Evolutionary conservation across 2,888 invertebrate species (phyloP).

Genomic region (Gortyna flavago): DNA sequence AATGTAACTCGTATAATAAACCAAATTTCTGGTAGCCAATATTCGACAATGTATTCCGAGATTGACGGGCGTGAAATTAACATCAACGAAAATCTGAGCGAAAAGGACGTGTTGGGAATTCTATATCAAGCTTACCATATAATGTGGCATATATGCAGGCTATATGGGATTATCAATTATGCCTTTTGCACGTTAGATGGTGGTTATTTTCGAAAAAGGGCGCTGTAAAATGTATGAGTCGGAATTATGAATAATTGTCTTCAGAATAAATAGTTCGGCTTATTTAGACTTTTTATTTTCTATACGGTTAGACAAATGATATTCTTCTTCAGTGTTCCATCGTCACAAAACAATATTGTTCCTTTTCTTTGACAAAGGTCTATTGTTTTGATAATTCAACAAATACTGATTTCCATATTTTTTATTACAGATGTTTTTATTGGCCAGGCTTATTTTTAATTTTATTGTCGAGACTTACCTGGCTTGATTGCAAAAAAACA

Average conservation of each 20-base stretch:
- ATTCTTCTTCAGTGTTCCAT: not conserved
- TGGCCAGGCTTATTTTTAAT: too few relatives aligned
- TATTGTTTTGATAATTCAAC: not conserved
- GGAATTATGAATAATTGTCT: not conserved
- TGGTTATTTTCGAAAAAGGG: not conserved
- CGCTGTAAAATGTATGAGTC: not conserved
- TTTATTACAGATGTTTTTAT: too few relatives aligned
- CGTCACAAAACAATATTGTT: not conserved
- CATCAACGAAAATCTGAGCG: constrained; percentile 73
- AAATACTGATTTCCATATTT: not conserved
- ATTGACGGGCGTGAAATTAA: constrained; percentile 82
- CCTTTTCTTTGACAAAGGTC: not conserved
- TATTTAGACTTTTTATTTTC: not conserved
- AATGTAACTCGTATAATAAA: constrained; percentile 58
- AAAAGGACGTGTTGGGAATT: constrained; percentile 70
- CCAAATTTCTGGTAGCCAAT: constrained; percentile 65
- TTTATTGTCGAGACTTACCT: too few relatives aligned
- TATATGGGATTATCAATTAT: constrained; percentile 27
- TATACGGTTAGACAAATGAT: not conserved
- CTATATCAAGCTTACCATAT: constrained; percentile 34
- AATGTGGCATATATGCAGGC: constrained; percentile 10
- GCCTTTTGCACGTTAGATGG: not conserved
- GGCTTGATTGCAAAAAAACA: too few relatives aligned
- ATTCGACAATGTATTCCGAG: constrained; percentile 67
- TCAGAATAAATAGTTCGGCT: not conserved